phyloP scores from a whole-genome alignment of 1,140 invertebrate genomes.

The Goniozus legneri region DNA sequence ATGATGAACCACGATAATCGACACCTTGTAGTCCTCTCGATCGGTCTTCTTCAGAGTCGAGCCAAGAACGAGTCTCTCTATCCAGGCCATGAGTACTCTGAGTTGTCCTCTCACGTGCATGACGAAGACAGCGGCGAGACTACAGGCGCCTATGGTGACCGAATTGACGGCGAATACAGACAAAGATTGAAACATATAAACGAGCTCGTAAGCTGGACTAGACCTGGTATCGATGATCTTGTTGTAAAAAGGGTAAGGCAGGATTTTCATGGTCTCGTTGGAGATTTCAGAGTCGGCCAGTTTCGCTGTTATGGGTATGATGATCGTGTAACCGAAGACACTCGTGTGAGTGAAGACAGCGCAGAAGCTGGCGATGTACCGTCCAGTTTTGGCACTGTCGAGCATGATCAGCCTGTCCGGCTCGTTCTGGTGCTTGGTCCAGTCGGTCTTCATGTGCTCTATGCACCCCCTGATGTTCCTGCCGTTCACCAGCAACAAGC shows the following conservation, averaged over 20 bases:
- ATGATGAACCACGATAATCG: conserved; percentile 20
- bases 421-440: neutral
- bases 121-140: conserved; percentile 16
- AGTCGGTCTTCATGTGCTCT: conserved; percentile 16
- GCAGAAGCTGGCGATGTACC: conserved; percentile 12
- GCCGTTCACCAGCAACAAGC: neutral
- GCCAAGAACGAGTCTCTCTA: conserved; percentile 8
- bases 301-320: neutral
- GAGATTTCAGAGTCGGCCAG: neutral
- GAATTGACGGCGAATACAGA: conserved; percentile 14
- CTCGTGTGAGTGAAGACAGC: conserved; percentile 20
- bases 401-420: conserved; percentile 19
- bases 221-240: conserved; percentile 4
- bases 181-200: conserved; percentile 6
- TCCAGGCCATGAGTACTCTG: conserved; percentile 5
- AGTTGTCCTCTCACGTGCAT: conserved; percentile 19
- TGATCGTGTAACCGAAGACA: conserved; percentile 8
- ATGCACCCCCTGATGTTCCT: conserved; percentile 15
- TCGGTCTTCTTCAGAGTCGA: neutral
- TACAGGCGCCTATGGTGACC: conserved; percentile 5
- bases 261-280: neutral
- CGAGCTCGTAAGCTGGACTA: conserved; percentile 17
- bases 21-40: conserved; percentile 13
- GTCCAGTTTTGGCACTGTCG: conserved; percentile 10
- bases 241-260: conserved; percentile 13